Evolutionary conservation across 1,140 invertebrate genomes (phyloP).

Genomic region (Ceratitis capitata): DNA sequence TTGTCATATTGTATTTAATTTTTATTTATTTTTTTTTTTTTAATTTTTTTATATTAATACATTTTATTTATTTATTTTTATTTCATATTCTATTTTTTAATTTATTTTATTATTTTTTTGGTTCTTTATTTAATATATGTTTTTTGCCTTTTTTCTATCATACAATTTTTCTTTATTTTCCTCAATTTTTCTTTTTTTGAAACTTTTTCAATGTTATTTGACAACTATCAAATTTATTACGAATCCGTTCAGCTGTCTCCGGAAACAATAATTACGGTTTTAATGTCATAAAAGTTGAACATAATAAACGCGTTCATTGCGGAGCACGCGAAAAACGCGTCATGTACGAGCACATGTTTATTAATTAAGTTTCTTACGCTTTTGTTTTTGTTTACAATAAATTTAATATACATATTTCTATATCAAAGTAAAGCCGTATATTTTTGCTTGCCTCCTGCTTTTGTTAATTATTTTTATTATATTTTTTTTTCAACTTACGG

Average conservation of each 20-base stretch:
- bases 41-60: not conserved
- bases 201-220: not conserved
- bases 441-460: not conserved
- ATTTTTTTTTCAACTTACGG: not conserved
- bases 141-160: not conserved
- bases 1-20: no score
- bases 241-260: not conserved
- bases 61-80: slow-evolving; percentile 25
- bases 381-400: not conserved
- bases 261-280: not conserved
- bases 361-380: not conserved
- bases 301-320: not conserved
- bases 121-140: not conserved
- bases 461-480: not conserved
- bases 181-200: not conserved
- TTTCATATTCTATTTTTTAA: not conserved
- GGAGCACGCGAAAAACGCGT: not conserved
- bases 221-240: not conserved
- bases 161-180: not conserved
- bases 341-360: not conserved
- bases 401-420: not conserved
- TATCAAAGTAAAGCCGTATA: not conserved
- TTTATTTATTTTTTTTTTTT: no score
- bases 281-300: not conserved
- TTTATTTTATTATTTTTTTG: not conserved